These are phyloP conservation scores for Noctua fimbriata DNA, from an alignment of 2,888 invertebrate genomes.

Conservation along the genomic window DNA sequence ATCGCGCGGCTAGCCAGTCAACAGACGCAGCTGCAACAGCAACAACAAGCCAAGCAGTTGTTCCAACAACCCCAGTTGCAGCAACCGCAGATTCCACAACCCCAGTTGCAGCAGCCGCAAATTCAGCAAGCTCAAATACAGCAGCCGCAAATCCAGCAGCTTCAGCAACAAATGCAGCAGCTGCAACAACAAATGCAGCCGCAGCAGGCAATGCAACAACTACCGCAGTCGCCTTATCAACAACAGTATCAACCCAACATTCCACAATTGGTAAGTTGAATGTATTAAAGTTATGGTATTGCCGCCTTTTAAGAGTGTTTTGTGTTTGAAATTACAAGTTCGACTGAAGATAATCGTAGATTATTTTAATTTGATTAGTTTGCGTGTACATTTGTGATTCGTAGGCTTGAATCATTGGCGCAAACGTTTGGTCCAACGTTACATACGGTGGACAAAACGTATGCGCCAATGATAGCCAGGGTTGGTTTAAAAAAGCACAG, in stretches of 20 bases:
- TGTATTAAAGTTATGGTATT: constrained; percentile 24
- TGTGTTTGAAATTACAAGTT: constrained; percentile 40
- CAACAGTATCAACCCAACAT: constrained; percentile 86
- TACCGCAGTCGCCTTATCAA: constrained; percentile 87
- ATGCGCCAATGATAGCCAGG: not conserved
- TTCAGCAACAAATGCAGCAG: constrained; percentile 75
- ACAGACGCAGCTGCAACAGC: constrained; percentile 85
- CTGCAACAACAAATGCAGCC: constrained; percentile 79
- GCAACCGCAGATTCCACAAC: constrained; percentile 76
- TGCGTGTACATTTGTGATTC: not conserved
- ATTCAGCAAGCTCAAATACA: constrained; percentile 72
- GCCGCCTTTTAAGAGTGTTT: constrained; percentile 30
- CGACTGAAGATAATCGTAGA: not conserved
- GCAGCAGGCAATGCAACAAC: constrained; percentile 66
- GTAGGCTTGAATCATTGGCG: not conserved
- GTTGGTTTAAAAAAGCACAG: not conserved
- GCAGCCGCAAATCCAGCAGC: constrained; percentile 73
- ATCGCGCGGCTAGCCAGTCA: constrained; percentile 97
- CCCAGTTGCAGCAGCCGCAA: constrained; percentile 59
- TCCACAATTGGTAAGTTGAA: constrained; percentile 88
- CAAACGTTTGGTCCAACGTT: not conserved
- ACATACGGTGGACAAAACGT: too few species aligned
- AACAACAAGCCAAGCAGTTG: constrained; percentile 76
- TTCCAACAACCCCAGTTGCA: constrained; percentile 83
- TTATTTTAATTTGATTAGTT: not conserved